Evolutionary conservation across 2,888 invertebrate species (phyloP).

Genomic region (Tetragonisca angustula): DNA sequence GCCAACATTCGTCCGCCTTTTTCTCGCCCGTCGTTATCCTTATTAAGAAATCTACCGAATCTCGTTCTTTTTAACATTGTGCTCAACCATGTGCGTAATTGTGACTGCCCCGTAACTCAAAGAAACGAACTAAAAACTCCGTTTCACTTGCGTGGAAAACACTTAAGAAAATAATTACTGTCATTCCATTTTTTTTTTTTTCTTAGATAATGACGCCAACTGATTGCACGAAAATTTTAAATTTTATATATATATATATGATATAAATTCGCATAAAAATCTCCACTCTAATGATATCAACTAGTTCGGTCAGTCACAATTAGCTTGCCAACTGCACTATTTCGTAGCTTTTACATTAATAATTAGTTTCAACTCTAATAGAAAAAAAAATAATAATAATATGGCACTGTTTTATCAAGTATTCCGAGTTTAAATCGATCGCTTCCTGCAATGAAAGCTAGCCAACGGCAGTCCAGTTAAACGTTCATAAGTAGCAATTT

Average conservation of each 20-base stretch:
- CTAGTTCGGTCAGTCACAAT: neutral
- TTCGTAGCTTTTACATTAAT: neutral
- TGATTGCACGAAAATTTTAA: no score
- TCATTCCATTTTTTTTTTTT: neutral
- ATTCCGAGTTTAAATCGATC: neutral
- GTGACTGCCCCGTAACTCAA: neutral
- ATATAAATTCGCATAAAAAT: neutral
- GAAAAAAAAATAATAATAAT: neutral
- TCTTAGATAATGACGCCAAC: no score
- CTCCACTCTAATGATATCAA: neutral
- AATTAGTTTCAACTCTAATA: neutral
- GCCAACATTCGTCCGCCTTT: constrained; percentile 4
- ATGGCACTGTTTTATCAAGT: neutral
- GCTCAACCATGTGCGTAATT: constrained; percentile 5
- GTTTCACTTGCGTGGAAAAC: neutral
- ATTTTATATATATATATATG: no score
- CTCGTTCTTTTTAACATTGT: neutral
- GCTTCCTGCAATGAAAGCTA: neutral
- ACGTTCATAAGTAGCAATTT: neutral
- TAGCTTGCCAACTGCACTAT: neutral
- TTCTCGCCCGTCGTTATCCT: neutral
- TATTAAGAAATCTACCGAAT: constrained; percentile 2
- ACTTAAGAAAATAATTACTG: neutral
- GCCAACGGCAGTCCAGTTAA: no score
- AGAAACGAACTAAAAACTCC: neutral